A percentile compares a stretch with the other conserved stretches of the same genome.
Conservation (phyloP, 2,113 vertebrate species). For the Brevimyrus niger region DNA sequence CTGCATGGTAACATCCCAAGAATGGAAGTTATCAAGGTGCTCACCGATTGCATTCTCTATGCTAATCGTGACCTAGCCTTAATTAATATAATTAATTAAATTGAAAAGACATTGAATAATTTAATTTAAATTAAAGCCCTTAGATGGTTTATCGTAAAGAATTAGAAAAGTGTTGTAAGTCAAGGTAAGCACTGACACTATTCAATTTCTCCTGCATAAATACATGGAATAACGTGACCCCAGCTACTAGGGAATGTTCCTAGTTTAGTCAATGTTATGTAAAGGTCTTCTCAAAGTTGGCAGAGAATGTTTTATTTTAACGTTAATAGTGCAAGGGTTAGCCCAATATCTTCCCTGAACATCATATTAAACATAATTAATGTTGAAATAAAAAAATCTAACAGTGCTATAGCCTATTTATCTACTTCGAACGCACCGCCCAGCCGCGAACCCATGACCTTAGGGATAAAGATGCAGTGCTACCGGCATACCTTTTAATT, state of each 20-base stretch:
- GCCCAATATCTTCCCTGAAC: background rate
- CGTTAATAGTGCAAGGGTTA: background rate
- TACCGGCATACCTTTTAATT: background rate
- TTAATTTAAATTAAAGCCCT: no score
- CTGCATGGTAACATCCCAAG: background rate
- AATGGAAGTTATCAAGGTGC: background rate
- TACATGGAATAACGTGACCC: background rate
- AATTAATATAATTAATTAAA: no score
- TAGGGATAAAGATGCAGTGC: background rate
- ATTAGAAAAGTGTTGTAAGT: background rate
- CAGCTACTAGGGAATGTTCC: background rate
- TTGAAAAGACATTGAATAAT: no score
- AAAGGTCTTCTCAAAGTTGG: background rate
- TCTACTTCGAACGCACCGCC: background rate
- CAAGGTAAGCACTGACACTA: background rate
- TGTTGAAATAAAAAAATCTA: background rate
- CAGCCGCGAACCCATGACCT: background rate
- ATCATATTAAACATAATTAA: background rate
- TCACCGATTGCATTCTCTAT: background rate
- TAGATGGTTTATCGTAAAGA: background rate
- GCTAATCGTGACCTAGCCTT: background rate
- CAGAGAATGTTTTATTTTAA: background rate
- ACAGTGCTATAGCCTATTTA: background rate
- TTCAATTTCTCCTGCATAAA: background rate
- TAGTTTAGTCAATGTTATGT: background rate